These are phyloP conservation scores for Callithrix jacchus DNA, from an alignment of 2,113 vertebrate species.

Conservation along the genomic window DNA sequence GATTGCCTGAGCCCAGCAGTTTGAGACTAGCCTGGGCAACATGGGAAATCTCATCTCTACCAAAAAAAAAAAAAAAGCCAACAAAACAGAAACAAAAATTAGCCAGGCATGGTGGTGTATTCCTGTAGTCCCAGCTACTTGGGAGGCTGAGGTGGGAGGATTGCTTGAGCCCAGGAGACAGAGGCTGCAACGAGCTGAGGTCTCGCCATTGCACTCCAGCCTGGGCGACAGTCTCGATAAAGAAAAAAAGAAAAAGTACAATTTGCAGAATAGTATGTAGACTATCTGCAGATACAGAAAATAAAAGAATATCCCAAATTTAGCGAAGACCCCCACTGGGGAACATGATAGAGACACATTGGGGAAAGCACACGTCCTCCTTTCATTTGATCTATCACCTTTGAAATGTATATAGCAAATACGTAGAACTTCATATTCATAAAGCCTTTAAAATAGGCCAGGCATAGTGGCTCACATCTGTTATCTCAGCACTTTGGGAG, in stretches of 20 bases:
- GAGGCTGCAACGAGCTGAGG: not conserved
- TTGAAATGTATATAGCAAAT: constrained; percentile 1
- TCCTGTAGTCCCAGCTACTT: not conserved
- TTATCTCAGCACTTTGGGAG: no score
- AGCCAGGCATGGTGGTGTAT: not conserved
- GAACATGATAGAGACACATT: not conserved
- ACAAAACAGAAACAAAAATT: not conserved
- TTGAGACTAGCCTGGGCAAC: not conserved
- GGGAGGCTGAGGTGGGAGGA: not conserved
- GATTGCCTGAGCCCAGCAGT: not conserved
- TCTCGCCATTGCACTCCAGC: not conserved
- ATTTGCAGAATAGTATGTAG: not conserved
- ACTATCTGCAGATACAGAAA: not conserved
- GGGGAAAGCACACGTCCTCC: not conserved
- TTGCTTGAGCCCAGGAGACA: not conserved
- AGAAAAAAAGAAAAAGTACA: not conserved
- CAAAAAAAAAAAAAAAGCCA: not conserved
- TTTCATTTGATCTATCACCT: not conserved
- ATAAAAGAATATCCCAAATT: constrained; percentile 1
- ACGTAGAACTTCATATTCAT: not conserved
- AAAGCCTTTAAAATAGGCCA: not conserved
- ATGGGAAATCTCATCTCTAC: not conserved
- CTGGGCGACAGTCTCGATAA: not conserved
- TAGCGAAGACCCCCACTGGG: not conserved
- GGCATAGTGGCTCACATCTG: no score